These are phyloP conservation scores for Microcebus murinus DNA, from an alignment of 2,113 vertebrate species.

Conservation along the genomic window DNA sequence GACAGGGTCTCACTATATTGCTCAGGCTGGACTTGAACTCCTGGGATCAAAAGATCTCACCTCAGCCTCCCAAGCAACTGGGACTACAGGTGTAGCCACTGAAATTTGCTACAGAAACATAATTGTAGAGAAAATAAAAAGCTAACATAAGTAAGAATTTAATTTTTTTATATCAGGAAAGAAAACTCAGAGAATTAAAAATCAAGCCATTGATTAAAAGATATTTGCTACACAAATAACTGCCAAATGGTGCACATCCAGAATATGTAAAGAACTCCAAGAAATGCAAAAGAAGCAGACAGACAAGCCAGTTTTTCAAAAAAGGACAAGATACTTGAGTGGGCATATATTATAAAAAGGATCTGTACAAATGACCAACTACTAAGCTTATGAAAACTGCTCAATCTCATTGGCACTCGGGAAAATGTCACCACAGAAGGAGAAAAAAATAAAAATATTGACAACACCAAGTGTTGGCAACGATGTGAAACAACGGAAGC, in stretches of 20 bases:
- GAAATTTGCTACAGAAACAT: background rate
- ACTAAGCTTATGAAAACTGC: background rate
- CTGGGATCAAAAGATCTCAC: too few species aligned
- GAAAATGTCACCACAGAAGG: background rate
- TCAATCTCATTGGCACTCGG: background rate
- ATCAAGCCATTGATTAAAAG: background rate
- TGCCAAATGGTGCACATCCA: background rate
- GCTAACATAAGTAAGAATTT: background rate
- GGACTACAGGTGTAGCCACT: too few species aligned
- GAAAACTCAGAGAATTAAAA: background rate
- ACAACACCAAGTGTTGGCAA: too few species aligned
- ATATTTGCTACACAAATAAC: background rate
- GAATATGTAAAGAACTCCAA: background rate
- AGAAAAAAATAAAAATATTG: background rate
- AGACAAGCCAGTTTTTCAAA: background rate
- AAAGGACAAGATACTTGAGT: background rate
- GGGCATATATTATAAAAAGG: background rate
- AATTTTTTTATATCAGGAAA: background rate
- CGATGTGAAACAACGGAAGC: too few species aligned
- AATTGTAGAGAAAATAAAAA: background rate
- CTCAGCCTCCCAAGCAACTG: too few species aligned
- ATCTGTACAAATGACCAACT: background rate
- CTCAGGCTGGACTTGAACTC: too few species aligned
- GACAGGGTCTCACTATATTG: too few species aligned
- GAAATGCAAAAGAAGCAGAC: background rate